Evolutionary conservation across 2,113 vertebrate genomes (phyloP).

Genomic region (Charadrius vociferus): DNA sequence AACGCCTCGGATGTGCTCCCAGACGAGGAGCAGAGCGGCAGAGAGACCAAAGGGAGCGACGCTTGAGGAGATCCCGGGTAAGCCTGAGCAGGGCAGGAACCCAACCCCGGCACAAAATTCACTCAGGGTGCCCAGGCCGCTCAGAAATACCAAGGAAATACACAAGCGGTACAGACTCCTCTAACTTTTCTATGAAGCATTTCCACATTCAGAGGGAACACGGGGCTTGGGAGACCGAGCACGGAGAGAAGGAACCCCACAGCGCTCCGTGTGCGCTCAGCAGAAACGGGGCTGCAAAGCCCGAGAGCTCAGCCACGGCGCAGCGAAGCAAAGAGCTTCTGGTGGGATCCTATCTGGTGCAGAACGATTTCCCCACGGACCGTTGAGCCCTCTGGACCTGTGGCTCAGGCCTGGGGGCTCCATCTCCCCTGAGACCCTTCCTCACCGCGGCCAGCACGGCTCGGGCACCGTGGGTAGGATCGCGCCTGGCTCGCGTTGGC

Average conservation of each 20-base stretch:
- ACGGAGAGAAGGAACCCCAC: background rate
- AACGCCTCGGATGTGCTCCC: fast-evolving
- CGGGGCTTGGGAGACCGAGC: background rate
- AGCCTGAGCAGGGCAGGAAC: background rate
- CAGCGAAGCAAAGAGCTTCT: background rate
- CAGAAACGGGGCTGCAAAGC: background rate
- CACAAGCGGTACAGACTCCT: background rate
- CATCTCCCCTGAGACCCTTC: background rate
- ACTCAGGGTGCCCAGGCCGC: background rate
- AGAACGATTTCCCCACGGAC: background rate
- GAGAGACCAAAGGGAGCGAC: background rate
- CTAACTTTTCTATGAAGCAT: background rate
- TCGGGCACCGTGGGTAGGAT: fast-evolving
- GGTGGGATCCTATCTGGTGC: background rate
- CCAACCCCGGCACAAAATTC: background rate
- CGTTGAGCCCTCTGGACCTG: background rate
- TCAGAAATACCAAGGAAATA: background rate
- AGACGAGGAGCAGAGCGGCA: fast-evolving
- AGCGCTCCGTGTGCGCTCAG: fast-evolving
- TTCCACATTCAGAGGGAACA: fast-evolving
- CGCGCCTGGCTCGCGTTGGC: background rate
- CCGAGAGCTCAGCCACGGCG: background rate
- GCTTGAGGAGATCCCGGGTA: background rate
- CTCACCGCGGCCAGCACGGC: too few species aligned
- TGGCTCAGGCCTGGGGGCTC: background rate